Conservation (phyloP, 2,113 vertebrate species). For the Jaculus jaculus region DNA sequence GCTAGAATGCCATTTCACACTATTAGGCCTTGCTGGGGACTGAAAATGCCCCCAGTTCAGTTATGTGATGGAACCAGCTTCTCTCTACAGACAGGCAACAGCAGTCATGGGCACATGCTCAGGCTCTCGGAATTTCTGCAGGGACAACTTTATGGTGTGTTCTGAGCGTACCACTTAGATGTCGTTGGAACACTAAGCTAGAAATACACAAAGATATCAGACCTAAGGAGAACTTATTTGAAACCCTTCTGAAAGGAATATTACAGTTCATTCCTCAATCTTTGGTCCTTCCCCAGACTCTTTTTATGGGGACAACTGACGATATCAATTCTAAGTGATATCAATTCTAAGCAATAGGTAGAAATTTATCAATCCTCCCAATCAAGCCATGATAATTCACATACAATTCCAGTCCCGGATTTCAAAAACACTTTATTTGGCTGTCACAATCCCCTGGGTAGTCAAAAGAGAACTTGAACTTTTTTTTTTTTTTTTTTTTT, state of each 20-base stretch:
- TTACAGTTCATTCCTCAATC: neutral
- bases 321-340: neutral
- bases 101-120: too few relatives aligned
- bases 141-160: neutral
- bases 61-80: neutral
- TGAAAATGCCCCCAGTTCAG: slow-evolving; percentile 17
- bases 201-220: neutral
- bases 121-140: neutral
- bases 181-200: neutral
- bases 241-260: neutral
- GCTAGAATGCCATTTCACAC: slow-evolving; percentile 26
- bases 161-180: neutral
- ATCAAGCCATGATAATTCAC: neutral
- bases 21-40: slow-evolving; percentile 38
- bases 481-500: neutral
- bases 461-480: slow-evolving; percentile 3
- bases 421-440: slow-evolving; percentile 28
- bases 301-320: neutral
- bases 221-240: neutral
- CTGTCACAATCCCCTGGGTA: neutral
- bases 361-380: too few relatives aligned
- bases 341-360: neutral
- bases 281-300: neutral
- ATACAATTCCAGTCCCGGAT: neutral
- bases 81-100: neutral